Evolutionary conservation across 2,888 invertebrate genomes (phyloP), one percentile per base, ranked within the genome.

Genomic region (Amphiduros pacificus): DNA sequence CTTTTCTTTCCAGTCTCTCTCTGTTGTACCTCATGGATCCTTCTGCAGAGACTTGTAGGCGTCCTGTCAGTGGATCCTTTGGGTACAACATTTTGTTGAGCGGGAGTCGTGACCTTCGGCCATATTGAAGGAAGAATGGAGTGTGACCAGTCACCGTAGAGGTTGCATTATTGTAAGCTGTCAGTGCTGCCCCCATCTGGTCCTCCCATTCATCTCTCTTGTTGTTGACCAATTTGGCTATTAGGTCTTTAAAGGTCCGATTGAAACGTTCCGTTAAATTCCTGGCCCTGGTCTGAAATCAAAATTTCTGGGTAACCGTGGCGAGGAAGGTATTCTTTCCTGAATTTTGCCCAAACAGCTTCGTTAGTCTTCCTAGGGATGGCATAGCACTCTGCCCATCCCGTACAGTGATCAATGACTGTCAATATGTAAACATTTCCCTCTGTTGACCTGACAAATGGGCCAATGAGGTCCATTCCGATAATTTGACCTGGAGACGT

Each of bases 171-270:
- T 27, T 22, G 51, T 51, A 51, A 17, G 22, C n/a, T 9, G 9
- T 3, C 26, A 51, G 22, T 4, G 51, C 51, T 9, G 3, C 17
- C 3, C 26, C 51, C 17, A 51, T 6, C 24, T 51, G 51, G 6
- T 27, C 27, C 24, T 51, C 24, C 51, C 51, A 51, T 6, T 24
- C 11, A 5, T 14, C 4, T 3, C 5, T 17, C 2, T 24, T 5
- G 24, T 51, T 51, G 51, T 51, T 51, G 3, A 51, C 51, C 27
- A 51, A 51, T 24, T 51, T 51, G 6, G 24, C 27, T 6, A 51
- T 6, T 27, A 51, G 20, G 4, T 3, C 5, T 26, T 51, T 51
- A 17, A 51, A 51, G 4, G 51, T 51, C 11, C 51, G 24, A 17
- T 51, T 51, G 27, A 51, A 22, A 3, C 51, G 3, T 17, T 51